A percentile compares a stretch with the other conserved stretches of the same genome.
These are phyloP conservation scores for Zosterops hypoxanthus DNA, from an alignment of 2,113 vertebrate genomes.

Conservation along the genomic window DNA sequence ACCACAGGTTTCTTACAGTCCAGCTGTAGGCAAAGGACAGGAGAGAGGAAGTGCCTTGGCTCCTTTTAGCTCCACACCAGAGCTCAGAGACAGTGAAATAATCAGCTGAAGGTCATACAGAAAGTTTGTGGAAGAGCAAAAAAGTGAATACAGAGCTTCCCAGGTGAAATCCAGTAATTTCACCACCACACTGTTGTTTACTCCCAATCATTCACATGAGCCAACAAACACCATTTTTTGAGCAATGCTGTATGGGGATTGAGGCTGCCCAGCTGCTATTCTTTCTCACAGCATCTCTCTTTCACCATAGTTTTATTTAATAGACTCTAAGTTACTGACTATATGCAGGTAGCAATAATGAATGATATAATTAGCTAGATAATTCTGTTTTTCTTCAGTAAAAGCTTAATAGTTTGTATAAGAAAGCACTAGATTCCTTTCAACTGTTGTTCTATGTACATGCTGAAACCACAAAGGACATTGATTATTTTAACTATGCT, in stretches of 20 bases:
- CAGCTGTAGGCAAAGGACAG: neutral
- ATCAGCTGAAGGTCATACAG: neutral
- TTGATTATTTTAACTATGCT: constrained; percentile 79
- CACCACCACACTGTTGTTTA: neutral
- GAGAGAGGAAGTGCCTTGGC: neutral
- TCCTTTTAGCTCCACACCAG: neutral
- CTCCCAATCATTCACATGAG: neutral
- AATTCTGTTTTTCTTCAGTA: neutral
- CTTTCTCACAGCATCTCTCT: neutral
- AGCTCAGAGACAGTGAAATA: neutral
- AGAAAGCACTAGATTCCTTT: constrained; percentile 6
- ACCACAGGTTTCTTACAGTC: neutral
- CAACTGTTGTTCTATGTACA: constrained; percentile 70
- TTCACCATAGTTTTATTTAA: neutral
- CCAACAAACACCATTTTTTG: neutral
- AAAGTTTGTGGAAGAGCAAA: neutral
- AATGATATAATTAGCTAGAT: constrained; percentile 16
- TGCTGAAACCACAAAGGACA: constrained; percentile 72
- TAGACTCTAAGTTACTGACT: neutral
- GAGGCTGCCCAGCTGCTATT: neutral
- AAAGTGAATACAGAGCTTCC: neutral
- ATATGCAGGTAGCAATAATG: neutral
- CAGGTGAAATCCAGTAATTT: neutral
- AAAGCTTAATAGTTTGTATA: neutral
- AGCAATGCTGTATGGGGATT: neutral